Evolutionary conservation across 2,113 vertebrate genomes (phyloP).

Genomic region (Phoxinus phoxinus): DNA sequence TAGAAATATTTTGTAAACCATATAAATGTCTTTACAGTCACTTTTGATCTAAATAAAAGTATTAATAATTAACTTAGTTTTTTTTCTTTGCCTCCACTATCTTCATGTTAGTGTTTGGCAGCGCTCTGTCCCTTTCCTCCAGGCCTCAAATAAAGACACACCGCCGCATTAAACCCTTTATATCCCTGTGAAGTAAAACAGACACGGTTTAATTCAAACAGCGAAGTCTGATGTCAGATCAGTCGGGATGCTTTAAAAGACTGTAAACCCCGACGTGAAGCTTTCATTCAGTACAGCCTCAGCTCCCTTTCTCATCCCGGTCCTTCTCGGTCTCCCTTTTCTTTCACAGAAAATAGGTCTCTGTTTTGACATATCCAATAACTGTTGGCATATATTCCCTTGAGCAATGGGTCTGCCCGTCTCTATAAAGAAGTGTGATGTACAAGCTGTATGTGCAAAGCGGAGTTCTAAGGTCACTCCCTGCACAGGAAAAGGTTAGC

Average conservation of each 20-base stretch:
- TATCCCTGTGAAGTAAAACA: conserved; percentile 24
- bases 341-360: conserved; percentile 47
- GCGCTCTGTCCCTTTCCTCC: neutral
- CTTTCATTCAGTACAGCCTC: conserved; percentile 15
- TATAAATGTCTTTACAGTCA: too few species aligned
- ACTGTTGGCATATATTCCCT: conserved; percentile 58
- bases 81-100: neutral
- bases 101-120: neutral
- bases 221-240: conserved; percentile 18
- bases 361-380: conserved; percentile 62
- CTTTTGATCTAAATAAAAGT: too few species aligned
- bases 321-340: conserved; percentile 40
- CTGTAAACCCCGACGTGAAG: conserved; percentile 22
- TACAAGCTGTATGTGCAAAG: conserved; percentile 61
- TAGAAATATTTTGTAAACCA: too few species aligned
- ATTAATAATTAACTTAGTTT: too few species aligned
- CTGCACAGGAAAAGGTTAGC: conserved; percentile 65
- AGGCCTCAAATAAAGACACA: conserved; percentile 28
- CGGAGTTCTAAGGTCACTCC: conserved; percentile 58
- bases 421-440: conserved; percentile 60
- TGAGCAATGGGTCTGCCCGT: conserved; percentile 55
- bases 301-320: neutral
- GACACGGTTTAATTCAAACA: conserved; percentile 29
- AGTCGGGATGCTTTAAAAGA: conserved; percentile 28
- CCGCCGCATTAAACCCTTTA: neutral